These are phyloP conservation scores for Uria lomvia DNA, from an alignment of 2,113 vertebrate genomes.

Conservation along the genomic window DNA sequence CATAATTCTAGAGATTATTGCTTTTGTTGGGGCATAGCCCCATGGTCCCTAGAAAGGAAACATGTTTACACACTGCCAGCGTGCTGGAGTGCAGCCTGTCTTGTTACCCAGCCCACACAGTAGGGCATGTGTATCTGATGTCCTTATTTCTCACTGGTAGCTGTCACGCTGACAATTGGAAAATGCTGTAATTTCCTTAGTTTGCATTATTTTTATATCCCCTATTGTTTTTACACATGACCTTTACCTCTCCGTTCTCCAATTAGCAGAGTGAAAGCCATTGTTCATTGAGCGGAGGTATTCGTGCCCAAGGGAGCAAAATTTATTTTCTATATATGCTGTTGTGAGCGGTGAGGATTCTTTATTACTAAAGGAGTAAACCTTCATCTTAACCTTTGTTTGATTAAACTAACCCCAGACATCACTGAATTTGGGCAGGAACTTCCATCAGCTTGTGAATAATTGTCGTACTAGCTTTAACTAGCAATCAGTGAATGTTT, in stretches of 20 bases:
- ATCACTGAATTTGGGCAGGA: constrained; percentile 18
- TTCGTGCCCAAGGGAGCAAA: constrained; percentile 46
- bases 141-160: constrained; percentile 41
- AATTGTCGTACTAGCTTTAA: background rate
- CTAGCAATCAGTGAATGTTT: background rate
- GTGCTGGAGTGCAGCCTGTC: constrained; percentile 1
- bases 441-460: constrained; percentile 14
- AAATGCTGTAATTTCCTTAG: constrained; percentile 66
- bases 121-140: constrained; percentile 7
- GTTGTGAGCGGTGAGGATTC: constrained; percentile 28
- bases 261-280: constrained; percentile 60
- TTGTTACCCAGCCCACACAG: constrained; percentile 34
- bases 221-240: constrained; percentile 74
- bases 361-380: constrained; percentile 43
- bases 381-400: constrained; percentile 37
- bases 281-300: constrained; percentile 65
- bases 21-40: background rate
- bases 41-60: background rate
- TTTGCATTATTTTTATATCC: constrained; percentile 65
- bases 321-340: constrained; percentile 33
- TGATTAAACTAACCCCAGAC: constrained; percentile 27
- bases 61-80: constrained; percentile 29
- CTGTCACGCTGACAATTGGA: constrained; percentile 61
- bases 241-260: constrained; percentile 61
- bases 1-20: background rate